These are phyloP conservation scores for Raja brachyura DNA, from an alignment of 2,113 vertebrate genomes.

Conservation along the genomic window DNA sequence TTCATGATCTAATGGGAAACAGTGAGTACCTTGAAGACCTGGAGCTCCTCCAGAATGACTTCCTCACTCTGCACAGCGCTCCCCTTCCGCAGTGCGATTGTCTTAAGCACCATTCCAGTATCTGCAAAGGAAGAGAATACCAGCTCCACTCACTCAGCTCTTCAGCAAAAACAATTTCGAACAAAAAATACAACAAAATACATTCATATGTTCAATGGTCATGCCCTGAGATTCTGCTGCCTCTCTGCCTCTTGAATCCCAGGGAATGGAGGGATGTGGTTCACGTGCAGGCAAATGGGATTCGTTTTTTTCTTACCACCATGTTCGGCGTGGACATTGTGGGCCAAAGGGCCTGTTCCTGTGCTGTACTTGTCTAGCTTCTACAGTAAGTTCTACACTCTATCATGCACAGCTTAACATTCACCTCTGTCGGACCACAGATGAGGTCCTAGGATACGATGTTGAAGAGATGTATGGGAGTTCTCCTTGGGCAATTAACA, in stretches of 20 bases:
- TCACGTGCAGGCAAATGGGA: no score
- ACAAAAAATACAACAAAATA: background rate
- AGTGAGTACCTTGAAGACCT: slow-evolving; percentile 77
- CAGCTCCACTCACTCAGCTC: background rate
- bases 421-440: background rate
- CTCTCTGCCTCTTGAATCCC: background rate
- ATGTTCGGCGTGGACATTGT: no score
- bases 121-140: slow-evolving; percentile 54
- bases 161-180: background rate
- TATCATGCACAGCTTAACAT: background rate
- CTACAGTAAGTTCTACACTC: no score
- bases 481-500: background rate
- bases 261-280: no score
- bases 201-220: background rate
- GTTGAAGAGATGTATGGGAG: background rate
- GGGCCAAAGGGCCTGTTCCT: no score
- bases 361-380: no score
- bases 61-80: slow-evolving; percentile 64
- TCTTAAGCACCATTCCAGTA: slow-evolving; percentile 75
- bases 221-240: background rate
- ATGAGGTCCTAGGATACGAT: background rate
- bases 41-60: slow-evolving; percentile 82
- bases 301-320: no score
- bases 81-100: slow-evolving; percentile 63
- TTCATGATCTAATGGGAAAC: background rate